A percentile compares a stretch with the other conserved stretches of the same genome.
Conservation (phyloP, 2,888 invertebrate genomes). For the Noctua janthe region DNA sequence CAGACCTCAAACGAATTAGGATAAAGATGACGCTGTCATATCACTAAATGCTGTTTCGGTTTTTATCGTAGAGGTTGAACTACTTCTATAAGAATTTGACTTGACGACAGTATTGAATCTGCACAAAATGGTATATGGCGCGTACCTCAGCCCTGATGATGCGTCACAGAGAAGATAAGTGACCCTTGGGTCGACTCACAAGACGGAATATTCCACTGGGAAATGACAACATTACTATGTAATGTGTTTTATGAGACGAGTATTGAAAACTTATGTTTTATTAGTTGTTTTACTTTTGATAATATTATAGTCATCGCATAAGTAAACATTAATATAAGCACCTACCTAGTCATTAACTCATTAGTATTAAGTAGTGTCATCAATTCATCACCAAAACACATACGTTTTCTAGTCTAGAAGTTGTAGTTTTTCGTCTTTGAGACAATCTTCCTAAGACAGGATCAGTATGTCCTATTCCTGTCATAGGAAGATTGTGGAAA, state of each 20-base stretch:
- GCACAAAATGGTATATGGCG: background rate
- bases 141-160: conserved; percentile 60
- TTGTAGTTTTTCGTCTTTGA: background rate
- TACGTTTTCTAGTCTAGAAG: background rate
- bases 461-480: too few relatives aligned
- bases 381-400: conserved; percentile 1
- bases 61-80: background rate
- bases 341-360: conserved; percentile 10
- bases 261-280: conserved; percentile 30
- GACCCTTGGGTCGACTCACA: conserved; percentile 66
- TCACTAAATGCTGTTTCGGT: background rate
- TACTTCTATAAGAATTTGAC: background rate
- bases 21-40: background rate
- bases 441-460: background rate
- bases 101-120: background rate
- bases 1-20: background rate
- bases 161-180: conserved; percentile 60
- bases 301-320: conserved; percentile 13
- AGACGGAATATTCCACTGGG: conserved; percentile 72
- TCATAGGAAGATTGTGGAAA: too few relatives aligned
- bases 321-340: conserved; percentile 21
- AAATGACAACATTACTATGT: conserved; percentile 66
- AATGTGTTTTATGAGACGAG: conserved; percentile 28
- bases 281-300: conserved; percentile 35
- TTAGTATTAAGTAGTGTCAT: background rate